phyloP scores from a whole-genome alignment of 2,113 vertebrate genomes.

The Morone saxatilis region DNA sequence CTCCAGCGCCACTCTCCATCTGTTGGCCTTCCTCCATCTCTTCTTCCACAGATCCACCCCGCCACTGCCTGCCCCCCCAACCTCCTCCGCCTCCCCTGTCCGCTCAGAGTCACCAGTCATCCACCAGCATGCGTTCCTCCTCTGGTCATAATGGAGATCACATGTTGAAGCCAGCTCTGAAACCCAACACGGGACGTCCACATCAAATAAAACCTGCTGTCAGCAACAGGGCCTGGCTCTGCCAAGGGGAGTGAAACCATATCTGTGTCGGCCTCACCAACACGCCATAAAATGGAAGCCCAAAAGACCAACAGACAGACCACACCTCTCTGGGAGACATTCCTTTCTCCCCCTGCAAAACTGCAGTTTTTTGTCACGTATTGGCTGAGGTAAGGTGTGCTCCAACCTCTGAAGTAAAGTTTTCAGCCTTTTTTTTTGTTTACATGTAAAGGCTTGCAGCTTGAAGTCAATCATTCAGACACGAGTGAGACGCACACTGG shows the following conservation, averaged over 20 bases:
- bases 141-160: conserved; percentile 85
- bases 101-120: conserved; percentile 76
- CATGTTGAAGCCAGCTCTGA: conserved; percentile 82
- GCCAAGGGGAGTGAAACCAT: conserved; percentile 78
- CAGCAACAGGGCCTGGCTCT: conserved; percentile 75
- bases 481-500: neutral
- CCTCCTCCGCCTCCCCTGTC: conserved; percentile 43
- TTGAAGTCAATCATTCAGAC: conserved; percentile 37
- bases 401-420: conserved; percentile 36
- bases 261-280: conserved; percentile 77
- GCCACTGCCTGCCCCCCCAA: neutral
- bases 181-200: conserved; percentile 82
- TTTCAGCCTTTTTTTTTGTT: conserved; percentile 24
- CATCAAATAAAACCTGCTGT: conserved; percentile 85
- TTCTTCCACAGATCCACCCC: conserved; percentile 33
- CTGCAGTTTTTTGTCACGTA: conserved; percentile 42
- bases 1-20: conserved; percentile 49
- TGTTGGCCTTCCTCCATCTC: conserved; percentile 70
- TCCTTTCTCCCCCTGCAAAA: conserved; percentile 53
- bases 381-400: conserved; percentile 23
- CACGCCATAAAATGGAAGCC: conserved; percentile 76
- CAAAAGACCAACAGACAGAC: conserved; percentile 59
- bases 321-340: conserved; percentile 65
- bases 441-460: conserved; percentile 36
- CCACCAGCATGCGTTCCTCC: conserved; percentile 75